phyloP scores from a whole-genome alignment of 2,113 vertebrate species.

The Oncorhynchus nerka region DNA sequence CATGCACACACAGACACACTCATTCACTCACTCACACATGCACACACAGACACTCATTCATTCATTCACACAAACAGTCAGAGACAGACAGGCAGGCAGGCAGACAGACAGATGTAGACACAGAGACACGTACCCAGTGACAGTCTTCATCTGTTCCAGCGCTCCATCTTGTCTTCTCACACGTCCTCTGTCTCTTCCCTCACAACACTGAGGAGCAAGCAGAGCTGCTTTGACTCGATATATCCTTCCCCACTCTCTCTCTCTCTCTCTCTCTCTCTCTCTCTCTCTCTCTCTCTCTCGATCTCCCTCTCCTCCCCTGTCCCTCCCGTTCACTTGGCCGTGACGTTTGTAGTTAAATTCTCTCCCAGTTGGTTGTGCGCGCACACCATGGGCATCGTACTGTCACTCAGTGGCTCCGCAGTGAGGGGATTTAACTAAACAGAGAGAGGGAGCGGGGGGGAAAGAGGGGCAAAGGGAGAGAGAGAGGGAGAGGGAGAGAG shows the following conservation, averaged over 20 bases:
- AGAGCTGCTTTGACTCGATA: conserved; percentile 74
- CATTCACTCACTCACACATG: too few relatives aligned
- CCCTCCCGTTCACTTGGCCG: conserved; percentile 47
- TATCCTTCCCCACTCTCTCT: conserved; percentile 60
- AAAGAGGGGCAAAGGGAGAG: not conserved
- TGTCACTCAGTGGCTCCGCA: conserved; percentile 49
- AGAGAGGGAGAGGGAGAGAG: not conserved
- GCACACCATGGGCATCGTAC: conserved; percentile 33
- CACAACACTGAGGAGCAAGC: conserved; percentile 71
- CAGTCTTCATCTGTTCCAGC: conserved; percentile 76
- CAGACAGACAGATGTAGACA: conserved; percentile 6
- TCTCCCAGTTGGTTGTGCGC: conserved; percentile 36
- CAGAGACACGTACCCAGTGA: conserved; percentile 67
- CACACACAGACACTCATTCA: too few relatives aligned
- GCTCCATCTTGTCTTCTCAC: conserved; percentile 72
- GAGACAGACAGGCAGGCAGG: conserved; percentile 1
- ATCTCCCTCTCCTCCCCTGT: conserved; percentile 43
- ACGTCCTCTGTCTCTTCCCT: conserved; percentile 69
- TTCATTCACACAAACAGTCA: not conserved
- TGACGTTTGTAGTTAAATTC: conserved; percentile 71
- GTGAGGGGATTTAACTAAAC: conserved; percentile 30
- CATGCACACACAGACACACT: too few relatives aligned
- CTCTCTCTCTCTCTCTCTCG: conserved; percentile 19
- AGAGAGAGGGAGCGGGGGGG: not conserved
- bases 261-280: conserved; percentile 43